These are phyloP conservation scores for Kryphioiulus occultus DNA, from an alignment of 2,888 invertebrate species.

Conservation along the genomic window DNA sequence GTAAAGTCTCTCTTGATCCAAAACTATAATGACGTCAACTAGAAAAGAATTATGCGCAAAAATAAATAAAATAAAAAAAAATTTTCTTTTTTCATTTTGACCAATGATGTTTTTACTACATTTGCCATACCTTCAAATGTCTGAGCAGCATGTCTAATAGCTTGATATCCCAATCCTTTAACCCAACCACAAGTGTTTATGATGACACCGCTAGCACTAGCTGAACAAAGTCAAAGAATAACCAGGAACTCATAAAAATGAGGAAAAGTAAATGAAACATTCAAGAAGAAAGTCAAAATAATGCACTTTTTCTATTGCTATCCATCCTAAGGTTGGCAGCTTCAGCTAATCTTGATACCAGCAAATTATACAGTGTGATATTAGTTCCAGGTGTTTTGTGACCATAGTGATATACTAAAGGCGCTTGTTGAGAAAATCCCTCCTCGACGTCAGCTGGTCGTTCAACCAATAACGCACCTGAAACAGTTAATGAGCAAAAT, in stretches of 20 bases:
- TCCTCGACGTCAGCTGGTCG: conserved; percentile 93
- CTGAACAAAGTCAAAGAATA: conserved; percentile 56
- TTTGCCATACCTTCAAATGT: conserved; percentile 79
- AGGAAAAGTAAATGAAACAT: background rate
- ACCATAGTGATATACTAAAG: conserved; percentile 92
- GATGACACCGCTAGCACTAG: conserved; percentile 75
- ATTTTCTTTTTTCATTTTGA: too few species aligned
- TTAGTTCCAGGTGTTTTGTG: conserved; percentile 80
- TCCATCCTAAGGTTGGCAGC: conserved; percentile 84
- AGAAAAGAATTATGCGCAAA: background rate
- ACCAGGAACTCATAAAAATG: background rate
- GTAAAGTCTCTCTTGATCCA: conserved; percentile 95
- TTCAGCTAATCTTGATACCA: conserved; percentile 84
- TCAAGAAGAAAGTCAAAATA: conserved; percentile 55
- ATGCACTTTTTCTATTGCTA: conserved; percentile 81
- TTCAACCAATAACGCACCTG: conserved; percentile 86
- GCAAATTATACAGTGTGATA: conserved; percentile 80
- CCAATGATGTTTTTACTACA: background rate
- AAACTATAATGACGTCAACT: conserved; percentile 88
- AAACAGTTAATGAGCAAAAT: conserved; percentile 52
- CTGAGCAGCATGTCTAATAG: conserved; percentile 85
- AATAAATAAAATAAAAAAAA: conserved; percentile 9
- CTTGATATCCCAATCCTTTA: conserved; percentile 87
- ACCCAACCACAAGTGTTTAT: conserved; percentile 99
- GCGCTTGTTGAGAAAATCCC: conserved; percentile 92